phyloP scores from a whole-genome alignment of 2,888 invertebrate species.

The Xestia ashworthii region DNA sequence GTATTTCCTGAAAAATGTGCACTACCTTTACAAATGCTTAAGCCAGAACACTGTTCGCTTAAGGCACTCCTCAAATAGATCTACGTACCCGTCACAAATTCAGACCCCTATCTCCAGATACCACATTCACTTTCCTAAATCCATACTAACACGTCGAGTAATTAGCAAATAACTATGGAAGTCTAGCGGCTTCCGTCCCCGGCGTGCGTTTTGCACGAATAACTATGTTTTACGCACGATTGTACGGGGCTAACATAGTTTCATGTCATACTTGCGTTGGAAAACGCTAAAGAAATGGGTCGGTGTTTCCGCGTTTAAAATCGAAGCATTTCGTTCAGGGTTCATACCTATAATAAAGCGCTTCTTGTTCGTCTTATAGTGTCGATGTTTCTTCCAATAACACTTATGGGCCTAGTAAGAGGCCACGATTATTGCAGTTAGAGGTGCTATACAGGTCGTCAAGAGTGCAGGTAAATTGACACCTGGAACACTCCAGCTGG shows the following conservation, averaged over 20 bases:
- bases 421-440: no score
- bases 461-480: no score
- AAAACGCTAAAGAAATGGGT: constrained; percentile 8
- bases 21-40: neutral
- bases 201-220: constrained; percentile 61
- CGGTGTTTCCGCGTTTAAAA: constrained; percentile 18
- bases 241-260: constrained; percentile 48
- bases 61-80: neutral
- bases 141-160: constrained; percentile 39
- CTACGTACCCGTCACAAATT: neutral
- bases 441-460: no score
- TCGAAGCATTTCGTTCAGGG: neutral
- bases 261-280: neutral
- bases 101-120: constrained; percentile 21
- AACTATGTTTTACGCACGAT: constrained; percentile 57
- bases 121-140: constrained; percentile 66
- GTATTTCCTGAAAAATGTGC: neutral
- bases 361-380: no score
- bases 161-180: constrained; percentile 68
- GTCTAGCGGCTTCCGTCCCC: constrained; percentile 64
- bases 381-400: no score
- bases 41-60: neutral
- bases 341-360: neutral
- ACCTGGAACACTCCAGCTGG: no score
- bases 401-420: no score